Percentiles rank a stretch among this genome's conserved stretches.
Evolutionary conservation across 2,888 invertebrate species (phyloP).

Genomic region (Drosophila antonietae): DNA sequence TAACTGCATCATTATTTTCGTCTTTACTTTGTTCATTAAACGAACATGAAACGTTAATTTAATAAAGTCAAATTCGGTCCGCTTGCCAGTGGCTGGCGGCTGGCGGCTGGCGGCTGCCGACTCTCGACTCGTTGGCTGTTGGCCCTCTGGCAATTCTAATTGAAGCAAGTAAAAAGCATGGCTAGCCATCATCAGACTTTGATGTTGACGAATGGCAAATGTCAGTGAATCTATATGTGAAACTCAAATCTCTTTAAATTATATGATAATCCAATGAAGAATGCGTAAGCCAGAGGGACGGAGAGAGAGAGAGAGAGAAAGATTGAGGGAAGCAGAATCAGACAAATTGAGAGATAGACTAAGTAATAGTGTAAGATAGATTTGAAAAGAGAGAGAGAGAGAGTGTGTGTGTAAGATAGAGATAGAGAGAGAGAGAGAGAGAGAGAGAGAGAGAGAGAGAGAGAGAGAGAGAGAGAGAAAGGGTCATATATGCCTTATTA

Average conservation of each 20-base stretch:
- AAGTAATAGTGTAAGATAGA: no score
- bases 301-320: neutral
- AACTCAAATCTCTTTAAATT: neutral
- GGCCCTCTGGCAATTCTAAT: constrained; percentile 36
- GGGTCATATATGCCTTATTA: no score
- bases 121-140: neutral
- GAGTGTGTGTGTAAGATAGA: no score
- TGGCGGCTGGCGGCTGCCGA: neutral
- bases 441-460: neutral
- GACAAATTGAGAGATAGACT: neutral
- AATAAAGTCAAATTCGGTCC: constrained; percentile 71
- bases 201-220: constrained; percentile 29
- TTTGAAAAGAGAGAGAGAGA: neutral
- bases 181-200: constrained; percentile 29
- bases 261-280: neutral
- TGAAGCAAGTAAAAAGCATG: constrained; percentile 40
- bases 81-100: constrained; percentile 26
- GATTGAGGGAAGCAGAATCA: no score
- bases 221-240: neutral
- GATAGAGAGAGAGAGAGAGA: neutral
- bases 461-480: neutral
- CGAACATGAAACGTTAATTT: constrained; percentile 81
- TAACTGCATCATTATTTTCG: constrained; percentile 78
- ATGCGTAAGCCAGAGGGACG: neutral
- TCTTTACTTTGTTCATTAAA: constrained; percentile 79